A percentile compares a stretch with the other conserved stretches of the same genome.
Conservation (phyloP, 2,888 invertebrate genomes). For the Drosophila ustulata region DNA sequence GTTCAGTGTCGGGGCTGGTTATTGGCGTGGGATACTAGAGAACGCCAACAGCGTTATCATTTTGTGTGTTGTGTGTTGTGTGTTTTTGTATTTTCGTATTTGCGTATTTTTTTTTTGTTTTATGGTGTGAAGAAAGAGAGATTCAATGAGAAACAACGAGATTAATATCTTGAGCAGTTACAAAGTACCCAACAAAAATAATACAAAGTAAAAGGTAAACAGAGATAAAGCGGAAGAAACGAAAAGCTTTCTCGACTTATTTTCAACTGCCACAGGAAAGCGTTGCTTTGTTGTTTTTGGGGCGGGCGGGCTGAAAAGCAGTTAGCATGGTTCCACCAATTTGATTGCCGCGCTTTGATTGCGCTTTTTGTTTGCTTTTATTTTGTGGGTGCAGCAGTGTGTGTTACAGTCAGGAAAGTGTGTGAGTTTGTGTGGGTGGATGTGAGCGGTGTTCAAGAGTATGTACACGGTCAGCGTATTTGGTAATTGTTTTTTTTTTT, state of each 20-base stretch:
- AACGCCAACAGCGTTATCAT: constrained; percentile 59
- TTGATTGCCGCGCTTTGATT: constrained; percentile 2
- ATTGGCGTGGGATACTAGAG: constrained; percentile 93
- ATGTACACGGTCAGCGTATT: constrained; percentile 27
- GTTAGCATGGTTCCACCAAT: constrained; percentile 14
- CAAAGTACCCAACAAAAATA: constrained; percentile 20
- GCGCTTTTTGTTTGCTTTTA: neutral
- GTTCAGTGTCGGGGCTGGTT: constrained; percentile 95
- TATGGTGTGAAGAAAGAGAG: constrained; percentile 54
- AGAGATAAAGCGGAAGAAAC: constrained; percentile 15
- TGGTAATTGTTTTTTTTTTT: constrained; percentile 1
- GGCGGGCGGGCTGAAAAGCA: constrained; percentile 23
- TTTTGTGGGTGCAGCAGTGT: constrained; percentile 21
- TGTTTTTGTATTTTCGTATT: neutral
- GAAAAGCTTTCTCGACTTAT: constrained; percentile 19
- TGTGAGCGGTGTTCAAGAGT: neutral
- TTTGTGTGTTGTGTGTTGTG: neutral
- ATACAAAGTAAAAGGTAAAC: constrained; percentile 7
- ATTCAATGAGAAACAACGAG: constrained; percentile 61
- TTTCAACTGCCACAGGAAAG: constrained; percentile 32
- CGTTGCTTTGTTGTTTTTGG: neutral
- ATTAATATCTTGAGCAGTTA: constrained; percentile 42
- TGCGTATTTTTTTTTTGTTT: constrained; percentile 13
- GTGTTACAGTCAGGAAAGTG: constrained; percentile 10
- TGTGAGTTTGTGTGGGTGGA: constrained; percentile 1